These are phyloP conservation scores for Hippocampus barbouri DNA, from an alignment of 2,113 vertebrate species.

Conservation along the genomic window DNA sequence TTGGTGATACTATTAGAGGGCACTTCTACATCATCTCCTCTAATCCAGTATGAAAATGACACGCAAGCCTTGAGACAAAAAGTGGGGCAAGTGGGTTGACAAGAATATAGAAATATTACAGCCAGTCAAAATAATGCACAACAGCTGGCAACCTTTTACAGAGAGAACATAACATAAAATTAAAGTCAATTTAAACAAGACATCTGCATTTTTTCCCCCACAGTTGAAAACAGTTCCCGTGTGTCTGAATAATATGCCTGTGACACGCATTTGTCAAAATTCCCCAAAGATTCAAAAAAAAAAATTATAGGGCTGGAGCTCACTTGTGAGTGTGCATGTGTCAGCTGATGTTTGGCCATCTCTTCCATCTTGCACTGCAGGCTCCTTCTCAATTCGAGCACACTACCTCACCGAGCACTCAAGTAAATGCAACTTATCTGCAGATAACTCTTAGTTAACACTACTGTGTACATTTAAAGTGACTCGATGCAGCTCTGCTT, in stretches of 20 bases:
- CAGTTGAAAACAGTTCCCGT: background rate
- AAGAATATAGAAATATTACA: conserved; percentile 6
- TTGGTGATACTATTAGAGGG: conserved; percentile 6
- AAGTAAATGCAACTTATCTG: too few species aligned
- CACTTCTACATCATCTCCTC: conserved; percentile 28
- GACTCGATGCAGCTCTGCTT: too few species aligned
- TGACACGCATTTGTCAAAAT: background rate
- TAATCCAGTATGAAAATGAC: conserved; percentile 26
- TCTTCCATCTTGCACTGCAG: too few species aligned
- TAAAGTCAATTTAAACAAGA: background rate
- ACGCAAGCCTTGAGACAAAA: conserved; percentile 18
- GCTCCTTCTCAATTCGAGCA: too few species aligned
- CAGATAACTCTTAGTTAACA: too few species aligned
- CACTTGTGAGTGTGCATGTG: too few species aligned
- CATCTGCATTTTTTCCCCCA: background rate
- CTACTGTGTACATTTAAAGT: too few species aligned
- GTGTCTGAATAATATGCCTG: background rate
- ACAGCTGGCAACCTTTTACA: background rate
- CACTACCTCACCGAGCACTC: too few species aligned
- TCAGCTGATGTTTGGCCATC: too few species aligned
- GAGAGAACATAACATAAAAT: background rate
- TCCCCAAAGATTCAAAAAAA: background rate
- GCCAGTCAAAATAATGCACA: background rate
- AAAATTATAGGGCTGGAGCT: too few species aligned
- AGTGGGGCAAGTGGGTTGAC: background rate